phyloP scores from a whole-genome alignment of 92 coral and sea anemone species.

The Epizoanthus illoricatus region DNA sequence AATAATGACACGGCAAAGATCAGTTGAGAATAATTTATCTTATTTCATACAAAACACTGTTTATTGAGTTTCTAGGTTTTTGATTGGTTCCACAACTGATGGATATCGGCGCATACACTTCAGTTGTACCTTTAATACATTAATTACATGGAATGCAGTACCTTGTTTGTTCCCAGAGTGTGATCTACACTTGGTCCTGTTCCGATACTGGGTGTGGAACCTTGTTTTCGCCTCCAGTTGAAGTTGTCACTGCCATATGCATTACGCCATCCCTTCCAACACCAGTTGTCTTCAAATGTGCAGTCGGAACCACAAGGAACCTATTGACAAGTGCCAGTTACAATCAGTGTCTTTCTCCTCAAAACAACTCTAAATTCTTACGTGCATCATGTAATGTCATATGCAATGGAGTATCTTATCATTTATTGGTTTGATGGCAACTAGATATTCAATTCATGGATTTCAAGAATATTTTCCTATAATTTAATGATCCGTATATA shows the following conservation, averaged over 20 bases:
- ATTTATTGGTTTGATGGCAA: no score
- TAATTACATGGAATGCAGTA: background rate
- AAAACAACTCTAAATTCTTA: background rate
- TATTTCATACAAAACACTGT: no score
- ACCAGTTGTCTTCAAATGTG: conserved; percentile 82
- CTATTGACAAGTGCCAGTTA: background rate
- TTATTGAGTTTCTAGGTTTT: no score
- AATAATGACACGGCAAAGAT: background rate
- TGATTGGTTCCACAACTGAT: no score
- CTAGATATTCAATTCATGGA: no score
- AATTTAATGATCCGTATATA: no score
- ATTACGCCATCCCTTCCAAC: conserved; percentile 95
- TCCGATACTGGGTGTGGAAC: conserved; percentile 69
- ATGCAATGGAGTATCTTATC: no score
- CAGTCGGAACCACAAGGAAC: conserved; percentile 92
- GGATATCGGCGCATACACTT: no score
- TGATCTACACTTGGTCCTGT: conserved; percentile 90
- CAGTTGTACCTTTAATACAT: no score
- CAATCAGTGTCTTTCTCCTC: background rate
- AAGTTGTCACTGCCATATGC: conserved; percentile 83
- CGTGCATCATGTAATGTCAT: no score
- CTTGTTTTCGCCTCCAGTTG: conserved; percentile 85
- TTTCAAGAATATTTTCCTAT: no score
- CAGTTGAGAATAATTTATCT: background rate
- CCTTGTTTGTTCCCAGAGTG: conserved; percentile 74